Evolutionary conservation across 2,888 invertebrate genomes (phyloP).

Genomic region (Sinhomidia bicolor): DNA sequence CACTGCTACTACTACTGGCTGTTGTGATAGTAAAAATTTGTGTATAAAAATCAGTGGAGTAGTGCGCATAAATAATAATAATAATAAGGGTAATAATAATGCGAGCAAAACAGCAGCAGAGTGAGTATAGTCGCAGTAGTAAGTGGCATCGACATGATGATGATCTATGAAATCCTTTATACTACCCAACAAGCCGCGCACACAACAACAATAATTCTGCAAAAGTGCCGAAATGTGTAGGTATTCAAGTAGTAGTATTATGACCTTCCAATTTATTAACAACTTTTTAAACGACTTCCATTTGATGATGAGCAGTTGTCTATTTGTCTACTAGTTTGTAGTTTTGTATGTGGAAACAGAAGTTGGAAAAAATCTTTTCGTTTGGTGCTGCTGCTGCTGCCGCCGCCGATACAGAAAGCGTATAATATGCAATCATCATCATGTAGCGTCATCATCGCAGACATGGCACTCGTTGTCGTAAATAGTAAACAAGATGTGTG

Average conservation of each 20-base stretch:
- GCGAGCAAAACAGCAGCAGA: too few species aligned
- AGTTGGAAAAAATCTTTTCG: too few species aligned
- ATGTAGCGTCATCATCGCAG: background rate
- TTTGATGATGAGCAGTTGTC: background rate
- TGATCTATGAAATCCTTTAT: background rate
- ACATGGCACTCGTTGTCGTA: too few species aligned
- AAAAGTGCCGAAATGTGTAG: background rate
- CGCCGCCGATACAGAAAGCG: too few species aligned
- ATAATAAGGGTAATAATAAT: background rate
- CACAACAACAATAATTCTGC: background rate
- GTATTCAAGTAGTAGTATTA: background rate
- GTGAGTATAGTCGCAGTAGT: too few species aligned
- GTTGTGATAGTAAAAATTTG: too few species aligned
- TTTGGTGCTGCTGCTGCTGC: background rate
- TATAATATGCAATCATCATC: too few species aligned
- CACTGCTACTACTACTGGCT: too few species aligned
- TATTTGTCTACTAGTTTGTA: background rate
- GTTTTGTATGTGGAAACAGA: background rate
- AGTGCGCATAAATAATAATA: background rate
- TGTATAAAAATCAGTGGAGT: too few species aligned
- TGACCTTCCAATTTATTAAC: constrained; percentile 14
- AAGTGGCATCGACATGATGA: background rate
- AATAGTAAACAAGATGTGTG: constrained; percentile 1
- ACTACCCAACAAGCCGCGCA: background rate
- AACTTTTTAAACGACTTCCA: constrained; percentile 4